Conservation (phyloP, 2,797 vertebrate genomes). For the Crotalus adamanteus region DNA sequence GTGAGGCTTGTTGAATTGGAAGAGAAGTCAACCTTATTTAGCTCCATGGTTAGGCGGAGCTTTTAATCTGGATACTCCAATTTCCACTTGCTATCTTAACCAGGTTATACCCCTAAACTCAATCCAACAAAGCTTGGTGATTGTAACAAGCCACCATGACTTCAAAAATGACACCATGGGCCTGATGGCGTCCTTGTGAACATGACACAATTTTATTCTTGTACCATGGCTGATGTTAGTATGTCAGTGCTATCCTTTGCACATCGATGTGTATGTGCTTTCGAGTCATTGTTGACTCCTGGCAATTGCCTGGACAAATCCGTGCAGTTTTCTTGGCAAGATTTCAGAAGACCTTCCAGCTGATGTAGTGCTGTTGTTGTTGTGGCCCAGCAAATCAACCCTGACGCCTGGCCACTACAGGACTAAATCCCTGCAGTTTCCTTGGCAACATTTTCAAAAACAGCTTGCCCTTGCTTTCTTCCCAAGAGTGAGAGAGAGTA, state of each 20-base stretch:
- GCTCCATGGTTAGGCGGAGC: background rate
- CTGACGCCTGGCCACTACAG: background rate
- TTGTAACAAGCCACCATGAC: background rate
- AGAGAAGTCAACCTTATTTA: background rate
- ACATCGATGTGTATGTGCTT: background rate
- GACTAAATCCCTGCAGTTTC: background rate
- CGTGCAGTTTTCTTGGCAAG: background rate
- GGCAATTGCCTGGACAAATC: background rate
- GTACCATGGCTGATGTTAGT: background rate
- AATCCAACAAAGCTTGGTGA: background rate
- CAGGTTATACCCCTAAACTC: background rate
- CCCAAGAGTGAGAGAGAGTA: background rate
- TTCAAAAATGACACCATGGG: background rate
- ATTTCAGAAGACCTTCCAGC: background rate
- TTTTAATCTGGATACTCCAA: background rate
- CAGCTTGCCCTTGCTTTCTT: background rate
- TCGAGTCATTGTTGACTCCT: background rate
- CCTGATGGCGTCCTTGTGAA: background rate
- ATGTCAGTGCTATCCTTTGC: background rate
- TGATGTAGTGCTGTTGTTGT: background rate
- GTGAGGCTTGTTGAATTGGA: background rate
- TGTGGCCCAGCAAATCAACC: background rate
- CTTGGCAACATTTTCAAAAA: background rate
- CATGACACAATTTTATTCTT: background rate
- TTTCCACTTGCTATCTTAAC: background rate